Percentiles rank a stretch among this genome's conserved stretches.
Conservation (phyloP, 2,113 vertebrate species). For the Orthonyx spaldingii region DNA sequence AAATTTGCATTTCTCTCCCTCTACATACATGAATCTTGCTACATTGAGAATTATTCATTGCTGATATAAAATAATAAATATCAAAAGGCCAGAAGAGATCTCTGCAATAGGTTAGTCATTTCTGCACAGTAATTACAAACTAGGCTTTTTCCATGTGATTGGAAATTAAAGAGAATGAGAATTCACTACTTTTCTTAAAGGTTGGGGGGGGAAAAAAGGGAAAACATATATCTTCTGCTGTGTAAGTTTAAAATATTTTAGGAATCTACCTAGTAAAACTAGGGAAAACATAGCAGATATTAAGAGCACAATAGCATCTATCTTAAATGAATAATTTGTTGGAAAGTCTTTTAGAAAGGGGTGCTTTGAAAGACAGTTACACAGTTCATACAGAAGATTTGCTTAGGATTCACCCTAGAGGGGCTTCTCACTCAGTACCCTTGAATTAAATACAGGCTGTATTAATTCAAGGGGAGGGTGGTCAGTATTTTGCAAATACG, state of each 20-base stretch:
- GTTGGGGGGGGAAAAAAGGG: accelerated
- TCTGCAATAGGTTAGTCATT: neutral
- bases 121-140: neutral
- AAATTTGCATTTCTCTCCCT: neutral
- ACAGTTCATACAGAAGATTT: neutral
- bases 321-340: neutral
- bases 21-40: neutral
- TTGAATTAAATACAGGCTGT: neutral
- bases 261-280: neutral
- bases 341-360: neutral
- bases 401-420: neutral
- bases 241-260: neutral
- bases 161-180: neutral
- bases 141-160: neutral
- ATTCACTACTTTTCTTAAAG: neutral
- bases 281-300: neutral
- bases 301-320: neutral
- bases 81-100: neutral
- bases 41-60: neutral
- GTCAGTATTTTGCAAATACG: neutral
- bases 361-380: neutral
- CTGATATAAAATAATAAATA: neutral
- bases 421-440: neutral
- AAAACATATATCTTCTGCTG: neutral
- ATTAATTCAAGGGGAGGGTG: neutral